Evolutionary conservation across 2,797 vertebrate genomes (phyloP), one percentile per base, ranked within the genome.

Genomic region (Lutjanus campechanus): DNA sequence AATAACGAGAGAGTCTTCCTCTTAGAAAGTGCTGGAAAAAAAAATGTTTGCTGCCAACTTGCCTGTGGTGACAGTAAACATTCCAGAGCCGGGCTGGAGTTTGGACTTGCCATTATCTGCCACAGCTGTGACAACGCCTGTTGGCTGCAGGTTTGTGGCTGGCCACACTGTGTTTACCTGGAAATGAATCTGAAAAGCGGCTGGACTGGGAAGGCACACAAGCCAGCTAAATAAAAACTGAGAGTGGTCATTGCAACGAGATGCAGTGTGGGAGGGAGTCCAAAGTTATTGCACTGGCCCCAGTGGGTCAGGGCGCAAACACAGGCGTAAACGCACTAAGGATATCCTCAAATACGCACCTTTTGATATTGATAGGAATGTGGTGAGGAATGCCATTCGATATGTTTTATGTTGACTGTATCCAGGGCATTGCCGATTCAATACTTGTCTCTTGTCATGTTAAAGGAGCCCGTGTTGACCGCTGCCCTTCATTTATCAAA

Each of bases 31-130:
- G 86, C 81, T 85, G 85, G 84, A 91, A 95, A 91, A 85, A 90
- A 87, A 93, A 41, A 36, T 96, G 97, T 97, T 97, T 97, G 95
- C 95, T 91, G 69, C 95, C 95, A 94, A 95, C 95, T 83, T 94
- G 95, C 96, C 96, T 95, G 94, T 94, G 96, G 96, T 96, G 96
- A 97, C 92, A 92, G 97, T 96, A 96, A 98, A 97, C 97, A 99
- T 97, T 97, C 96, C 96, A 91, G 92, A 92, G 87, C 91, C 89
- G 94, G 94, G 92, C 91, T 94, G 91, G 94, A 91, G 92, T 95
- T 93, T 90, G 94, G 96, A 95, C 93, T 95, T 85, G 88, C 95
- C 91, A 90, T 94, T 95, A 95, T 95, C 95, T 90, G 92, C 92
- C 95, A 96, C 96, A 97, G 97, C 97, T 97, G 97, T 92, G 95